Percentiles rank a stretch among this genome's conserved stretches.
phyloP scores from a whole-genome alignment of 2,888 invertebrate genomes.

The Exephanes ischioxanthus region DNA sequence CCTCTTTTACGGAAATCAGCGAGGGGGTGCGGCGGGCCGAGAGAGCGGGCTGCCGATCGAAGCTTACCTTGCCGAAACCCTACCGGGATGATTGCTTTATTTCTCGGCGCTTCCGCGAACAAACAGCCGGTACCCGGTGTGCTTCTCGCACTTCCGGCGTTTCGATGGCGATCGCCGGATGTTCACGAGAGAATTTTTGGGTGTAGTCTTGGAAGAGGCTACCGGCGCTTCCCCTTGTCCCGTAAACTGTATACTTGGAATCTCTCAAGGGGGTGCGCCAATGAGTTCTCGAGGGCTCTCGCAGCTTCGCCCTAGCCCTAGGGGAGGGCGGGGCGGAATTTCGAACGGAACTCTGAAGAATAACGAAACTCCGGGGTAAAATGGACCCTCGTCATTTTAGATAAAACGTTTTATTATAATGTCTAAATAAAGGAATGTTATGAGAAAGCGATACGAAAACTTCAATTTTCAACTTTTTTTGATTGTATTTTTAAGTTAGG shows the following conservation, averaged over 20 bases:
- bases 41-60: conserved; percentile 9
- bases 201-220: not conserved
- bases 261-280: conserved; percentile 6
- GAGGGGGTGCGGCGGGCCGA: not conserved
- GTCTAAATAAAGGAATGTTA: too few species aligned
- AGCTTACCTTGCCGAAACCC: conserved; percentile 49
- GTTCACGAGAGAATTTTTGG: conserved; percentile 46
- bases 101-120: conserved; percentile 47
- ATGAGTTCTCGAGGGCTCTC: not conserved
- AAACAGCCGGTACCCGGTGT: conserved; percentile 30
- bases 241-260: not conserved
- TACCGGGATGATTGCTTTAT: conserved; percentile 55
- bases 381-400: too few species aligned
- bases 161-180: conserved; percentile 39
- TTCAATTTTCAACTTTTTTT: too few species aligned
- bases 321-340: too few species aligned
- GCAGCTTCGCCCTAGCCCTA: not conserved
- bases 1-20: conserved; percentile 44
- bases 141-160: conserved; percentile 17
- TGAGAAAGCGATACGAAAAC: too few species aligned
- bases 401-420: too few species aligned
- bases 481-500: too few species aligned
- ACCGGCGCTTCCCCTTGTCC: not conserved
- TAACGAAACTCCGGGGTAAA: too few species aligned
- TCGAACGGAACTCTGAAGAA: too few species aligned